Conservation (phyloP, 2,888 invertebrate species). For the Tupiocoris notatus region DNA sequence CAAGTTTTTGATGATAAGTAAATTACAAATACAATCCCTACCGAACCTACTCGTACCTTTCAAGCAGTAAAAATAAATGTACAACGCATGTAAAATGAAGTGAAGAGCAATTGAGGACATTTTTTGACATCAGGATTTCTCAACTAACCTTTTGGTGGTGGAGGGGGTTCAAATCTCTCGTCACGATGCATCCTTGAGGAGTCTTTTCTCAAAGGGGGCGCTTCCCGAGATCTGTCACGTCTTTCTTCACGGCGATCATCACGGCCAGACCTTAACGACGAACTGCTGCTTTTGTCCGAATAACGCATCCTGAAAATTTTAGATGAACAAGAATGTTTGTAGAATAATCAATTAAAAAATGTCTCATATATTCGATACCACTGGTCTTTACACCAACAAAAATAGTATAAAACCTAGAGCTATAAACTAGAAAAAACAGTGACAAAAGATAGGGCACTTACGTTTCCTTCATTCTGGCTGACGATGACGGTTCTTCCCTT, state of each 20-base stretch:
- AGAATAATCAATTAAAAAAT: neutral
- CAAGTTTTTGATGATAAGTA: too few species aligned
- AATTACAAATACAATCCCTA: too few species aligned
- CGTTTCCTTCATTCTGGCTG: constrained; percentile 16
- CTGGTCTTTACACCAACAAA: too few species aligned
- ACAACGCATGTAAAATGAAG: too few species aligned
- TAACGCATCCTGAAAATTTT: constrained; percentile 17
- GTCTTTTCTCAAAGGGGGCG: constrained; percentile 1
- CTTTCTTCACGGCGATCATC: constrained; percentile 18
- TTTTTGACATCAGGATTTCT: neutral
- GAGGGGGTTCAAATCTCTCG: constrained; percentile 13
- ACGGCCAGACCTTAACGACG: constrained; percentile 4
- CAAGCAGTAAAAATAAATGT: too few species aligned
- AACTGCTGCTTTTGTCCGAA: neutral
- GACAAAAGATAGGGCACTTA: too few species aligned
- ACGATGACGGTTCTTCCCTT: constrained; percentile 17
- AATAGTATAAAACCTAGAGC: too few species aligned
- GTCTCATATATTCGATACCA: too few species aligned
- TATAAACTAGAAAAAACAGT: too few species aligned
- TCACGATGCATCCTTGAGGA: constrained; percentile 28
- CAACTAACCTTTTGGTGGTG: constrained; percentile 14
- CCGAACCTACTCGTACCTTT: too few species aligned
- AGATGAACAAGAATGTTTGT: too few species aligned
- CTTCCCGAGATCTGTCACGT: constrained; percentile 3
- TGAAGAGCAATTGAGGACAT: too few species aligned